Evolutionary conservation across 2,113 vertebrate genomes (phyloP).

Genomic region (Upupa epops): DNA sequence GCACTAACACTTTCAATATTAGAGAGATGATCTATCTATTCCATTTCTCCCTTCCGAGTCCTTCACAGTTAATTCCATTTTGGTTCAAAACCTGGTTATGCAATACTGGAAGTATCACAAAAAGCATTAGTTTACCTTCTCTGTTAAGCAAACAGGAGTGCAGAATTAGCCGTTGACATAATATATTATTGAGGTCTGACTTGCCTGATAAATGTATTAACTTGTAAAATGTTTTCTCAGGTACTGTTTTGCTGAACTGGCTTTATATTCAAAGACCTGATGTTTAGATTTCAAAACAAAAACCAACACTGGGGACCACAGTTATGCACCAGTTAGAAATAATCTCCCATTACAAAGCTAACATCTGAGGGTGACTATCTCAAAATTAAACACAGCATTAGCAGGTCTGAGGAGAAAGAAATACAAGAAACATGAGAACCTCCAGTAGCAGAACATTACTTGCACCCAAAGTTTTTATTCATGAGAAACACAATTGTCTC

Average conservation of each 20-base stretch:
- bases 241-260: background rate
- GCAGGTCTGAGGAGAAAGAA: background rate
- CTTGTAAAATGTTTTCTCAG: background rate
- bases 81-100: background rate
- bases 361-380: background rate
- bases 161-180: background rate
- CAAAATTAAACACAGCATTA: background rate
- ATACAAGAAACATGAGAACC: background rate
- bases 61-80: background rate
- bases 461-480: background rate
- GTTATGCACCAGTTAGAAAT: background rate
- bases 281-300: slow-evolving; percentile 34
- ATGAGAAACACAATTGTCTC: background rate
- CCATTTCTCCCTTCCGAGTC: background rate
- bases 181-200: background rate
- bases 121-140: background rate
- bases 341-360: background rate
- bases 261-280: background rate
- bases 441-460: background rate
- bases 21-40: background rate
- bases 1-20: background rate
- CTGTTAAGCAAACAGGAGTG: background rate
- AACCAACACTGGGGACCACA: background rate
- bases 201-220: background rate
- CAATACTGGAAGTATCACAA: background rate